Evolutionary conservation across 2,797 vertebrate species (phyloP), one percentile per base, ranked within the genome.

Genomic region (Anas bahamensis): DNA sequence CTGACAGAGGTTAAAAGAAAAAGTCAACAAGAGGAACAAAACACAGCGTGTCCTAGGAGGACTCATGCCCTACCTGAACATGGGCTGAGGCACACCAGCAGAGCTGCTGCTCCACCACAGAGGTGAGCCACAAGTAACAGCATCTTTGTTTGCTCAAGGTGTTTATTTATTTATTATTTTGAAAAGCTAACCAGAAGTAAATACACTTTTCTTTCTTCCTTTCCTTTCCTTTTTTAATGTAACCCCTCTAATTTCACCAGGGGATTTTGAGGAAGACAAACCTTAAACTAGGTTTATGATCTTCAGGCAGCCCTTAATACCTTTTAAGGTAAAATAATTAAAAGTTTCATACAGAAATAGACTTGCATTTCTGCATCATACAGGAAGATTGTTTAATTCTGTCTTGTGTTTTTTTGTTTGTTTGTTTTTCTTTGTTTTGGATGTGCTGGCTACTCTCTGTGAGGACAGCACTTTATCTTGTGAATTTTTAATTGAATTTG

Each of bases 231-330:
- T 13, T 71, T 69, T 44, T 66, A 74, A 64, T 2, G 6, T 63
- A 88, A 86, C 24, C 28, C 72, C 76, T 79, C 72, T 22, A 53
- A 53, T 81, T 96, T 88, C 81, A 72, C 65, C 19, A 73, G 66
- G 41, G 69, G 48, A 80, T 80, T 80, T 41, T 68, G 57, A 29
- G 33, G 83, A 91, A 90, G 72, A 84, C 56, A 76, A 96, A 94
- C 79, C 52, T 71, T 1, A 7, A 79, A 73, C 82, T 70, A 81
- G 60, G 37, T 39, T 82, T 85, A 86, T 7, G 29, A 80, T 65
- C 42, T 85, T 73, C 44, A 83, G 56, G 68, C 15, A 69, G 42
- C 69, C 55, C n/a, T 53, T 60, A 70, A 82, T 15, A 46, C 68
- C 61, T 83, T 75, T 79, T 73, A 69, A 79, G 69, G 86, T 69